phyloP scores from a whole-genome alignment of 2,113 vertebrate species.

The Anhinga rufa region DNA sequence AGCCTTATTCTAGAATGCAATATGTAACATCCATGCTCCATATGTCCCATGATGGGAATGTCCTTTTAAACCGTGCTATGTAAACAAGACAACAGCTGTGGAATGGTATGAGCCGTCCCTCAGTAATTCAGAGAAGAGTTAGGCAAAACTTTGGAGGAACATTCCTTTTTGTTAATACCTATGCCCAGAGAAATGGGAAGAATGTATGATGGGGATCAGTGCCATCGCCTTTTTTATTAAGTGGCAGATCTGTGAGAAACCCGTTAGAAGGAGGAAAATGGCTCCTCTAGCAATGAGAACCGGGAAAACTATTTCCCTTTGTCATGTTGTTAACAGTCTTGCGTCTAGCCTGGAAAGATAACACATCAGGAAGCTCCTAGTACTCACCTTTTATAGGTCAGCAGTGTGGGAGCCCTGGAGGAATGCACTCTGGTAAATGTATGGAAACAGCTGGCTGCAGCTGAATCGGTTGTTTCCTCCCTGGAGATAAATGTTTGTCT shows the following conservation, averaged over 20 bases:
- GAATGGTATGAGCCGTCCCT: background rate
- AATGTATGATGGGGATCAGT: background rate
- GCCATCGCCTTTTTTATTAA: background rate
- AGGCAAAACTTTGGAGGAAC: slow-evolving; percentile 50
- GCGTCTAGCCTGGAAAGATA: background rate
- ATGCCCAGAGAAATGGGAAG: background rate
- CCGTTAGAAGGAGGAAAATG: background rate
- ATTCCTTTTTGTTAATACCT: slow-evolving; percentile 36
- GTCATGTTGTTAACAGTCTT: background rate
- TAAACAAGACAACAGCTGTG: slow-evolving; percentile 74
- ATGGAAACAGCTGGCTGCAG: slow-evolving; percentile 46
- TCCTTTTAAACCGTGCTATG: slow-evolving; percentile 62
- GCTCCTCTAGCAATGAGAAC: background rate
- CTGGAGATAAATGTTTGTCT: slow-evolving; percentile 30
- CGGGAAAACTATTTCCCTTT: background rate
- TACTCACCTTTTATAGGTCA: slow-evolving; percentile 34
- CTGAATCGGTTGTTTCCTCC: slow-evolving; percentile 46
- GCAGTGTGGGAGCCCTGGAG: background rate
- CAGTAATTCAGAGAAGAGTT: slow-evolving; percentile 18
- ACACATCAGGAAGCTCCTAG: background rate
- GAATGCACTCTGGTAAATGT: slow-evolving; percentile 47
- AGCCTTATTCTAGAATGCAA: slow-evolving; percentile 62
- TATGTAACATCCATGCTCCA: slow-evolving; percentile 22
- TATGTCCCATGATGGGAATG: slow-evolving; percentile 35
- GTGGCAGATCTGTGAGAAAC: background rate